phyloP scores from a whole-genome alignment of 2,888 invertebrate species.

The Ashinkailepas kermadecensis region DNA sequence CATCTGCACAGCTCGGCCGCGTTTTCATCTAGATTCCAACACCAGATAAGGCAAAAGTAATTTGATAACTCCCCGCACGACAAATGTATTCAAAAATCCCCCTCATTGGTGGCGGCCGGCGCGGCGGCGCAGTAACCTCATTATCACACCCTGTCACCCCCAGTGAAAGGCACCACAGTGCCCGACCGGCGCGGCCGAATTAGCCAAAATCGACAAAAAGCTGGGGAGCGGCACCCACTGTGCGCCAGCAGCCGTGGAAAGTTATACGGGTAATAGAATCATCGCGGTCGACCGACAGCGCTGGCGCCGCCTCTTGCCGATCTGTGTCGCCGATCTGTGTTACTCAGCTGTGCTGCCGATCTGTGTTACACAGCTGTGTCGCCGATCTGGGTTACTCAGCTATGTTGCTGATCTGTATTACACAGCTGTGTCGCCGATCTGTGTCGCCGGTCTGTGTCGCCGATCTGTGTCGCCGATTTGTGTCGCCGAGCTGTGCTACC shows the following conservation, averaged over 20 bases:
- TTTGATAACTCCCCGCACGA: slow-evolving; percentile 23
- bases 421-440: not conserved
- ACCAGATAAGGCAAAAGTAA: slow-evolving; percentile 23
- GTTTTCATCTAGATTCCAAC: slow-evolving; percentile 9
- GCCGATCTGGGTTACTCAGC: no score
- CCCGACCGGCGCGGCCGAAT: not conserved
- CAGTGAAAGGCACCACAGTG: slow-evolving; percentile 7
- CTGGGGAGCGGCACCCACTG: not conserved
- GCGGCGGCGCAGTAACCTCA: slow-evolving; percentile 10
- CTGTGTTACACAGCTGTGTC: no score
- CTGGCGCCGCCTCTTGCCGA: no score
- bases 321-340: no score
- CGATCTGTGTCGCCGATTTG: not conserved
- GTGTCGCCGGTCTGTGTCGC: not conserved
- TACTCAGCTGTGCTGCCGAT: no score
- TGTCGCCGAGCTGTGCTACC: no score
- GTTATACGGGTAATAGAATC: slow-evolving; percentile 21
- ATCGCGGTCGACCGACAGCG: not conserved
- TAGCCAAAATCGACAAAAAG: slow-evolving; percentile 23
- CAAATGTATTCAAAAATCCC: slow-evolving; percentile 24
- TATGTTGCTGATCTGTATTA: no score
- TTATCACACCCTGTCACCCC: slow-evolving; percentile 23
- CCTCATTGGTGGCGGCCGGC: slow-evolving; percentile 3
- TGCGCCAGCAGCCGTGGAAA: not conserved
- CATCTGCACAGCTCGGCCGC: not conserved